Evolutionary conservation across 2,113 vertebrate genomes (phyloP), one percentile per base, ranked within the genome.

Genomic region (Nothobranchius furzeri): DNA sequence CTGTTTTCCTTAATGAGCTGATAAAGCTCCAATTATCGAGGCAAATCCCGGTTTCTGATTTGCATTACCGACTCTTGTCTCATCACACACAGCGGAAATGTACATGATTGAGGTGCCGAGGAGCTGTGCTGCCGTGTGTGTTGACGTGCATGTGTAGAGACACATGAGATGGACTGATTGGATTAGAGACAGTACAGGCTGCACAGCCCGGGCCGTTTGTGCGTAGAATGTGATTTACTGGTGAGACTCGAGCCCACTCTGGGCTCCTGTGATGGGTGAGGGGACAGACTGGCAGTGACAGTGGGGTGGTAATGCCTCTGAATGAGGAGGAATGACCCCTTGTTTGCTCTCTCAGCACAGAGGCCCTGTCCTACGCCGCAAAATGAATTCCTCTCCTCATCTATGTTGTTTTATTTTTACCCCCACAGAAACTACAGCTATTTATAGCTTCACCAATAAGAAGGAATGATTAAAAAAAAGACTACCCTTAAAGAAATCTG

Each of bases 201-300:
- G 82, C 75, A 61, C 36, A 64, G 75, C 72, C 47, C 73, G 20
- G 58, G 74, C 81, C 72, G 70, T 82, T 84, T 87, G 85, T 86
- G 87, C 78, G 62, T 58, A 67, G 74, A 87, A 87, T 90, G 84
- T 75, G 89, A 89, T 90, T 89, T 86, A 86, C 87, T 85, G 64
- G 84, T 59, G 75, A 71, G 80, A 67, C 70, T 75, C 73, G 67
- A 75, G 80, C 75, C 79, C 59, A 84, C 82, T 79, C 76, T 60
- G 80, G 80, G 78, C 68, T 66, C 60, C 45, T 12, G 85, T 90
- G 87, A 90, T 88, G 75, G 70, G 87, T 87, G 86, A 82, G 58
- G 68, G 81, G 85, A 83, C 87, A 79, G 86, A 86, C 80, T 80
- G 83, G 59, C 81, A 74, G 75, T 89, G 87, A 90, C 87, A 89